Conservation (phyloP, 2,113 vertebrate species). For the Chaetorhynchus papuensis region DNA sequence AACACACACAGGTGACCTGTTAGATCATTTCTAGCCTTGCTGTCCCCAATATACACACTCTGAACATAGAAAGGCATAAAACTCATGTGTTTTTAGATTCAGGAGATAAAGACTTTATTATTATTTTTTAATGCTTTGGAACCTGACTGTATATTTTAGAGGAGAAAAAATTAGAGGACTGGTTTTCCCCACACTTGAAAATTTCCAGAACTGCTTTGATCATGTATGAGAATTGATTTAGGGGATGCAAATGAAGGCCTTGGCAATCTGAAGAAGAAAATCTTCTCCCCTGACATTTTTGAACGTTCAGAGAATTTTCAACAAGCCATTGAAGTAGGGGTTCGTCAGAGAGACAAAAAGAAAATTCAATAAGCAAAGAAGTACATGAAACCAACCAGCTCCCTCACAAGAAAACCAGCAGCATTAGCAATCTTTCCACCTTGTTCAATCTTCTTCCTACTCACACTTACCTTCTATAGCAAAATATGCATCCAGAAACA, state of each 20-base stretch:
- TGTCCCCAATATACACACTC: background rate
- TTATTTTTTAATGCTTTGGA: background rate
- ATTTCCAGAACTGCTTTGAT: conserved; percentile 42
- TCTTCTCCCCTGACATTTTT: conserved; percentile 37
- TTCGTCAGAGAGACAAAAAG: conserved; percentile 27
- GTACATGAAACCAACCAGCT: background rate
- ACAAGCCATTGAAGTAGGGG: background rate
- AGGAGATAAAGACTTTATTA: background rate
- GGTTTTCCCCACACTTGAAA: background rate
- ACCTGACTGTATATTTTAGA: background rate
- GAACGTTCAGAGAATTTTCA: conserved; percentile 40
- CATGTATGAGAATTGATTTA: conserved; percentile 33
- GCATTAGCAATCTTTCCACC: background rate
- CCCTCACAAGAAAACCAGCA: background rate
- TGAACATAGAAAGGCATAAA: background rate
- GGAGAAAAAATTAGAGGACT: background rate
- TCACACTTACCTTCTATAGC: background rate
- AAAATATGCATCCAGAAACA: conserved; percentile 1
- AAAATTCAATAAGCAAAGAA: conserved; percentile 7
- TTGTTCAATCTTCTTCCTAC: background rate
- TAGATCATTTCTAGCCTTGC: background rate
- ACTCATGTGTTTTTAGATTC: background rate
- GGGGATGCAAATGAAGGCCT: conserved; percentile 56
- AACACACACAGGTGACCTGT: accelerated
- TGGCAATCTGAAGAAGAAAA: conserved; percentile 24